A percentile compares a stretch with the other conserved stretches of the same genome.
Evolutionary conservation across 2,113 vertebrate genomes (phyloP).

Genomic region (Pavo muticus): DNA sequence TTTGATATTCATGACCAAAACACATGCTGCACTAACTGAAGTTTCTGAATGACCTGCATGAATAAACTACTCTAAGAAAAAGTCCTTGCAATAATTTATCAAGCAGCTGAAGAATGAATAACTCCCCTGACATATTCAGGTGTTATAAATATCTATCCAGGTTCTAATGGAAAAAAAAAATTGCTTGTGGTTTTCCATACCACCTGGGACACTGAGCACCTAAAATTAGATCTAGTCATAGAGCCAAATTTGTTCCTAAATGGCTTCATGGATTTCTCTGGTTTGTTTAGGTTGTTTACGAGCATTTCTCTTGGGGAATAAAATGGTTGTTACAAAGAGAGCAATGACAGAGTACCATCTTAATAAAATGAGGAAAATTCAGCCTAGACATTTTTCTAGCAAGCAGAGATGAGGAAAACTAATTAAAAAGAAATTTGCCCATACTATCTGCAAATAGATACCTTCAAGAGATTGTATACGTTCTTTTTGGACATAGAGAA

Average conservation of each 20-base stretch:
- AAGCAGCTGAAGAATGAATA: not conserved
- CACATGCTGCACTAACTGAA: not conserved
- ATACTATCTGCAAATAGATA: not conserved
- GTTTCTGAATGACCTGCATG: not conserved
- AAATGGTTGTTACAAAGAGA: not conserved
- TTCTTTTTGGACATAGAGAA: not conserved
- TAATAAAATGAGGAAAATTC: not conserved
- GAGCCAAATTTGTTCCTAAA: not conserved
- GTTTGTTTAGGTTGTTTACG: not conserved
- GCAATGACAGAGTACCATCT: not conserved
- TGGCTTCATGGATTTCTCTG: not conserved
- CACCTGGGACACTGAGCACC: not conserved
- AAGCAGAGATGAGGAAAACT: not conserved
- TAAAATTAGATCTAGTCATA: constrained; percentile 2
- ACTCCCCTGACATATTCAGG: not conserved
- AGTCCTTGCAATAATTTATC: not conserved
- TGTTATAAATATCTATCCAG: not conserved
- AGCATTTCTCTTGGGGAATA: not conserved
- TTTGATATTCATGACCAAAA: not conserved
- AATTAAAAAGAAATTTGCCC: not conserved
- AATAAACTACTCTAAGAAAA: not conserved
- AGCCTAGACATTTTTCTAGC: not conserved
- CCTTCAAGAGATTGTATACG: not conserved
- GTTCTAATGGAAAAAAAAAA: not conserved
- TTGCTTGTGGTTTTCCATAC: not conserved